Evolutionary conservation across 2,113 vertebrate genomes (phyloP).

Genomic region (Amblyopsis rosae): DNA sequence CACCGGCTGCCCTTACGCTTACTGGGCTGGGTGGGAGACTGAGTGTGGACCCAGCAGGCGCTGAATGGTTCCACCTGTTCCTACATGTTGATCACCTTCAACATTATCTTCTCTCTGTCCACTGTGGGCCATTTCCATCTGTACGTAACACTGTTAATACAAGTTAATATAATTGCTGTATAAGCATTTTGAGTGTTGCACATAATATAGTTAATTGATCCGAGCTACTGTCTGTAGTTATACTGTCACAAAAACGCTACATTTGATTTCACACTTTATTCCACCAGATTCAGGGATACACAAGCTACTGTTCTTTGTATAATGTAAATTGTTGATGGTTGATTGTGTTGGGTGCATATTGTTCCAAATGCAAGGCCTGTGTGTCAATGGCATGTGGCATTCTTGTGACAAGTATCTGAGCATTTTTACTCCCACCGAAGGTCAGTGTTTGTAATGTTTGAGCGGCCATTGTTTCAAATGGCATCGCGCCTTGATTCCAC

Average conservation of each 20-base stretch:
- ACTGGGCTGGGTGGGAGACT: constrained; percentile 30
- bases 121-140: not conserved
- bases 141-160: too few species aligned
- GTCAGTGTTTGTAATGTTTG: constrained; percentile 39
- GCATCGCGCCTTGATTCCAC: constrained; percentile 44
- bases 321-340: too few species aligned
- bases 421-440: constrained; percentile 56
- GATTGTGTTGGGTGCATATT: constrained; percentile 16
- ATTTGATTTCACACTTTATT: too few species aligned
- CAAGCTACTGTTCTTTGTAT: too few species aligned
- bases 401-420: constrained; percentile 49
- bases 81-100: constrained; percentile 35
- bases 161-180: too few species aligned
- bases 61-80: constrained; percentile 42
- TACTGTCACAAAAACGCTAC: too few species aligned
- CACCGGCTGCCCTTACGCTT: constrained; percentile 52
- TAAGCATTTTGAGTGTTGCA: too few species aligned
- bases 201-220: too few species aligned
- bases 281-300: too few species aligned
- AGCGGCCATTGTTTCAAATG: constrained; percentile 66
- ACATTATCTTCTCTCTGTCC: constrained; percentile 34
- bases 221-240: too few species aligned
- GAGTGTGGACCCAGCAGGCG: constrained; percentile 34
- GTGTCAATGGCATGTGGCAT: constrained; percentile 53
- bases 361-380: constrained; percentile 51